A percentile compares a stretch with the other conserved stretches of the same genome.
phyloP scores from a whole-genome alignment of 1,140 invertebrate species.

The Scylla paramamosain region DNA sequence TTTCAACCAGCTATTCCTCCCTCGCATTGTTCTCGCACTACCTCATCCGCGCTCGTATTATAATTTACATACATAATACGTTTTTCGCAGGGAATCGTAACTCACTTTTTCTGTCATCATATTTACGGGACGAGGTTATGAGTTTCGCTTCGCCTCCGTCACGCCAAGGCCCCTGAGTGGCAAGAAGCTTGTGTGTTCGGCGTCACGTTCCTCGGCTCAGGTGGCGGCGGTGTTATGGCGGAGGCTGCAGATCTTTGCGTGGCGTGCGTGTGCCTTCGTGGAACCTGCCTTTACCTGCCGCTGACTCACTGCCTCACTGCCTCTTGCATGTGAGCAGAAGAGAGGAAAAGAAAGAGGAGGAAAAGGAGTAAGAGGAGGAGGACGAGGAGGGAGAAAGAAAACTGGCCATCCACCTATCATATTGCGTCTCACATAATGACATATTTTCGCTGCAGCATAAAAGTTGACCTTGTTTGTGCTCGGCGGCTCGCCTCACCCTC shows the following conservation, averaged over 20 bases:
- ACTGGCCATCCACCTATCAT: background rate
- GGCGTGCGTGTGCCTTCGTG: background rate
- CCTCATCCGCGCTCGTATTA: no score
- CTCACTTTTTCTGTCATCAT: no score
- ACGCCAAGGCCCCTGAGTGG: no score
- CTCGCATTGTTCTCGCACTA: no score
- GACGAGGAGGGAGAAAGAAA: background rate
- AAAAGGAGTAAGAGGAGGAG: background rate
- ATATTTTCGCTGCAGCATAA: background rate
- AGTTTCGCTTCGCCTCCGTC: no score
- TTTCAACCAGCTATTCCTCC: no score
- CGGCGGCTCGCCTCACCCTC: background rate
- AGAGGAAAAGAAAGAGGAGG: background rate
- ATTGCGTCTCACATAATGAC: slow-evolving; percentile 11
- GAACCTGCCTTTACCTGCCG: background rate
- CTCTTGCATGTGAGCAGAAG: background rate
- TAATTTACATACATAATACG: no score
- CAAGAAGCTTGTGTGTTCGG: background rate
- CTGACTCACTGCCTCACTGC: background rate
- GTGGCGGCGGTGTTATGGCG: background rate
- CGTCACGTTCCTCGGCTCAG: background rate
- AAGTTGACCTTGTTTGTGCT: slow-evolving; percentile 1
- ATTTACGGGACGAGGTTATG: no score
- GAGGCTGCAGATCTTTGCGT: background rate
- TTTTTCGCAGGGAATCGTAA: no score